Evolutionary conservation across 2,113 vertebrate species (phyloP).

Genomic region (Dromas ardeola): DNA sequence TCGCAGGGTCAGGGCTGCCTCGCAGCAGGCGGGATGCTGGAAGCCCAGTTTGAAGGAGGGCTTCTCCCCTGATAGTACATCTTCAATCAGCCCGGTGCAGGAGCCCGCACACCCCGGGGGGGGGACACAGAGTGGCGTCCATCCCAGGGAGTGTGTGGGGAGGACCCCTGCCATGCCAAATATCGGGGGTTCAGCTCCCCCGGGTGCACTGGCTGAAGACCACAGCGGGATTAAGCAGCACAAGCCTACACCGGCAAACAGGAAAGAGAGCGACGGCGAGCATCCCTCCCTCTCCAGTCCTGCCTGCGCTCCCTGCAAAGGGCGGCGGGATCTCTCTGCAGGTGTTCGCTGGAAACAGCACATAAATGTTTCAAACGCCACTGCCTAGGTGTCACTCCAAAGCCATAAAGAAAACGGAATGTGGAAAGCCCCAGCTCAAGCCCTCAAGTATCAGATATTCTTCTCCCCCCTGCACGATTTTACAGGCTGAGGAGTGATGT

Average conservation of each 20-base stretch:
- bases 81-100: background rate
- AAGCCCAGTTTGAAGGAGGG: background rate
- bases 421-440: background rate
- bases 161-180: background rate
- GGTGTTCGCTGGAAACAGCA: background rate
- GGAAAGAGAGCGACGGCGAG: background rate
- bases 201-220: background rate
- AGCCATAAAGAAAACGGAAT: background rate
- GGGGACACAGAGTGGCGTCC: background rate
- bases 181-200: background rate
- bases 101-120: rapidly evolving
- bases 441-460: background rate
- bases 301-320: background rate
- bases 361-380: slow-evolving; percentile 12
- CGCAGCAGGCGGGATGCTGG: rapidly evolving
- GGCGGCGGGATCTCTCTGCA: background rate
- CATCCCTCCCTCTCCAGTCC: background rate
- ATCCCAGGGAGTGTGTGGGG: background rate
- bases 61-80: background rate
- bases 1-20: background rate
- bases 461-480: background rate
- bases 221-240: background rate
- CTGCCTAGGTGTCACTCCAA: background rate
- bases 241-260: background rate
- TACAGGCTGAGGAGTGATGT: background rate